Base-by-base conservation (phyloP, 2,888 invertebrate species). In the Dorcus hopei region DNA sequence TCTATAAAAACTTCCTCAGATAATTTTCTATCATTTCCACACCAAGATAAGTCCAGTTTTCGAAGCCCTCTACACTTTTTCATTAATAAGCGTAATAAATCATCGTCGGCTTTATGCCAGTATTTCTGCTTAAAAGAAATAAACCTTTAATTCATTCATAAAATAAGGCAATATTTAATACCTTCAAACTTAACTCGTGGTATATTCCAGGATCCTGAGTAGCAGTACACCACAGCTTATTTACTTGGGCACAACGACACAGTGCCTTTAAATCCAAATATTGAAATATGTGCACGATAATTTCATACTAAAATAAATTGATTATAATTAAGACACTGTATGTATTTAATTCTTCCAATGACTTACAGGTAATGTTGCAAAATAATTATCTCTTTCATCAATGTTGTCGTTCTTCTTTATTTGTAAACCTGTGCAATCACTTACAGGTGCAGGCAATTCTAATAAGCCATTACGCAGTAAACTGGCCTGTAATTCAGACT, bases 31-130 rank as follows among this genome's bases (percentile, higher is more conserved):
- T 84, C 83, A 65, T 86, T 86, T n/a, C 93, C 92, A 73, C 94
- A 94, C 94, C 95, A 95, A 0, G 94, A 93, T 3, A 95, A 78
- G 76, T 95, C 93, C 38, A 96, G 75, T 74, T 88, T 88, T 71
- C 89, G 89, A 49, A 95, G 79, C 72, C 85, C 84, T 64, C 83
- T 84, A 72, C 90, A 89, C 57, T 87, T 83, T 16, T 73, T 72
- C 23, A 77, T 77, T 62, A 87, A 78, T 49, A 78, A 81, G 52
- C 80, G 77, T 38, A 89, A 72, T 9, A 84, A 83, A 72, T 81
- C 80, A n/a, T 85, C 82, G 65, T 87, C 82, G 6, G 90, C 82
- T 70, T 87, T 83, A 72, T 90, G 81, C 93, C 93, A 93, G 72
- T 91, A 92, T 0, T 88, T 87, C 78, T 77, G 64, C 54, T 59